Conservation (phyloP, 2,888 invertebrate species). For the Diploptera punctata region DNA sequence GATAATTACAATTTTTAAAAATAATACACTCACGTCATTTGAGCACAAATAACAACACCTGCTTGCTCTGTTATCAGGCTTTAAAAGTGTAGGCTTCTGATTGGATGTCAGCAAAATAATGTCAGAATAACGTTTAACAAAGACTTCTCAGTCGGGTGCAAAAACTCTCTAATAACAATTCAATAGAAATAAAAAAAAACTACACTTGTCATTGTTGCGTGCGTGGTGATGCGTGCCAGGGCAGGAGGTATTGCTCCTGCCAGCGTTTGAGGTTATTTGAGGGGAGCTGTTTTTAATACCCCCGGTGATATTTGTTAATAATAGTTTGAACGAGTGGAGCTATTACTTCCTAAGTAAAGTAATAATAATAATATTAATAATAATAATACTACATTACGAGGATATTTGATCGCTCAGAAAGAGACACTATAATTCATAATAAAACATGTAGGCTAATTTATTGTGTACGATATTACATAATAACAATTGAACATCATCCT, state of each 20-base stretch:
- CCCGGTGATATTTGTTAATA: slow-evolving; percentile 45
- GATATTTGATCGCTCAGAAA: slow-evolving; percentile 42
- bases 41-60: too few species aligned
- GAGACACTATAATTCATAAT: slow-evolving; percentile 32
- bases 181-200: slow-evolving; percentile 24
- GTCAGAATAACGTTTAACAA: too few species aligned
- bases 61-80: too few species aligned
- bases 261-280: slow-evolving; percentile 40
- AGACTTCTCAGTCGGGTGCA: too few species aligned
- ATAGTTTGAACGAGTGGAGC: slow-evolving; percentile 42
- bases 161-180: too few species aligned
- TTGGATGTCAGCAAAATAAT: too few species aligned
- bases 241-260: slow-evolving; percentile 37
- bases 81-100: too few species aligned
- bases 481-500: slow-evolving; percentile 43
- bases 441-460: slow-evolving; percentile 42
- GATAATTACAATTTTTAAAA: too few species aligned
- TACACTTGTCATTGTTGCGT: slow-evolving; percentile 35
- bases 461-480: slow-evolving; percentile 42
- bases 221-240: slow-evolving; percentile 34
- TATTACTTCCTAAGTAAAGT: slow-evolving; percentile 43
- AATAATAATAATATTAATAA: slow-evolving; percentile 33
- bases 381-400: slow-evolving; percentile 40
- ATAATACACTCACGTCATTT: too few species aligned
- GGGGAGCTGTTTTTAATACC: slow-evolving; percentile 41